Evolutionary conservation across 1,140 invertebrate species (phyloP), one percentile per base, ranked within the genome.

Genomic region (Brachionus calyciflorus): DNA sequence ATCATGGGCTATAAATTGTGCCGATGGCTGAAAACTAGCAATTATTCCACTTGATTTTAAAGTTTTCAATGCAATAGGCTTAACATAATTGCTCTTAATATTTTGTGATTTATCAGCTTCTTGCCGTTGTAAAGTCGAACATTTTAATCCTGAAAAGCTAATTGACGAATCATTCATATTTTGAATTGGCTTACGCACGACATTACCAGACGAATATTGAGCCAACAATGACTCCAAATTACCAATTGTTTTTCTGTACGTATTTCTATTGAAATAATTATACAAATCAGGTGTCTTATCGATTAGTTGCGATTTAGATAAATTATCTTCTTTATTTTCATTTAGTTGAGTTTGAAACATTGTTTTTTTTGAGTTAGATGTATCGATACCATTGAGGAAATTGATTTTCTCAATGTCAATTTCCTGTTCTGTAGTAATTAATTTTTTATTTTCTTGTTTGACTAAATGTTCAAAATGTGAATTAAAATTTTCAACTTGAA

Each of bases 21-120:
- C 9, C 10, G 60, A 10, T 65, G 60, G 60, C 24, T 65, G 60
- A 65, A 65, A 65, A 24, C 60, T 65, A 21, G 60, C 40, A 30
- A 65, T 65, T 44, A 65, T 44, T 5, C 40, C 60, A 26, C 40
- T 65, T 14, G 60, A 26, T 24, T 65, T 65, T 9, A 26, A n/a
- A n/a, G n/a, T n/a, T n/a, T n/a, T 40, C 4, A 30, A 19, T 7
- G 57, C 37, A 60, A 33, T 60, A 7, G 37, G 30, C 30, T 37
- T 19, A 60, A 60, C 37, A 17, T 28, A 37, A 17, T 19, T 60
- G 17, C 12, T n/a, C n/a, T n/a, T 3, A 37, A 60, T 37, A 19
- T 9, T 60, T n/a, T 28, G 55, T 12, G 33, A 37, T 37, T 37
- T n/a, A n/a, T 3, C 33, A 6, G 10, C 1, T 12, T 55, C 33